Base-by-base conservation (phyloP, 1,140 invertebrate species). In the Euglossa dilemma region DNA sequence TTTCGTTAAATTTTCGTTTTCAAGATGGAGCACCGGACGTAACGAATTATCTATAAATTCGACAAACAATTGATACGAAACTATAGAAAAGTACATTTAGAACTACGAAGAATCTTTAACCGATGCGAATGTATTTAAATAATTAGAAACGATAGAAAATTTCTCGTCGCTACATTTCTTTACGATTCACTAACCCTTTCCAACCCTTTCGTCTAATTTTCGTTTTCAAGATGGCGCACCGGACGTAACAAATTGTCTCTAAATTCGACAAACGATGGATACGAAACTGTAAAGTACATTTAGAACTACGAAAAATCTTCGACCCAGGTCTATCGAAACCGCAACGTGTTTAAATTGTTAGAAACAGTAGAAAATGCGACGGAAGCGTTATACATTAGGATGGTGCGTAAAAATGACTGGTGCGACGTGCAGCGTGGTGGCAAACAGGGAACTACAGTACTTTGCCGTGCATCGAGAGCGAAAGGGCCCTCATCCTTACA, bases 401-500 rank as follows among this genome's bases (percentile, higher is more conserved):
- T 80, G 36, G 16, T 67, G 80, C 54, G 54, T 82, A 82, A 69
- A 82, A 82, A 59, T 82, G 67, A 36, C 63, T 50, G 52, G 71
- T 74, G n/a, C 20, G 61, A 50, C 52, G 77, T n/a, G 72, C 63
- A 76, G 61, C 52, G 43, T 66, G n/a, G 71, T 69, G 63, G 52
- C 73, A 74, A 82, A 67, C 72, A 64, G 63, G 52, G 67, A 64
- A 47, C 52, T 66, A 23, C 47, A 79, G 80, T 78, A 83, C 57
- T 83, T 59, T 63, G 71, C 23, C 56, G 66, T 75, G 80, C 45
- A 80, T 87, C 67, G 74, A 88, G 63, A 88, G 86, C 73, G 83
- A 87, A 88, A 88, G 78, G 78, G 83, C 25, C 64, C 67, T 85
- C 66, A 70, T 85, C 74, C 63, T 87, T 77, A 74, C 78, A 67